Base-by-base conservation (phyloP, 92 coral and sea anemone genomes). In the Zoanthus solanderi region DNA sequence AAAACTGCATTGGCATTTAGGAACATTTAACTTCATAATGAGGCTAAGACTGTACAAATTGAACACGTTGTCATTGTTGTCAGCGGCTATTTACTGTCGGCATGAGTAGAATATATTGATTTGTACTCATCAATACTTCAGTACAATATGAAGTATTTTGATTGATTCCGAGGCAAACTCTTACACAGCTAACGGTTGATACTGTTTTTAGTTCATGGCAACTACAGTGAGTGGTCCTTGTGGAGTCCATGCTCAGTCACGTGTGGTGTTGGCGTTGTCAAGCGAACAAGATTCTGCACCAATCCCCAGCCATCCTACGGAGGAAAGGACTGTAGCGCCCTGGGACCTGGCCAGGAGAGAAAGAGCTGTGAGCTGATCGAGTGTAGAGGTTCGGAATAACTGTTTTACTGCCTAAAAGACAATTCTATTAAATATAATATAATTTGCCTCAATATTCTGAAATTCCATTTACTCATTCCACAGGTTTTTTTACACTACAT, bases 191-290 rank as follows among this genome's bases (percentile, higher is more conserved):
- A 16, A 46, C 10, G 56, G 74, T 47, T 63, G 46, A 60, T 7
- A 44, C 66, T 30, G 66, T 14, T 7, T 13, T 11, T 23, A 94
- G 99, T 94, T 44, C 90, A 93, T 16, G 99, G 99, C 28, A 93
- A 93, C 86, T 97, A 89, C 90, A 94, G 99, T 78, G 95, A 92
- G 78, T 97, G 99, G 99, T 95, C 99, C 4, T 67, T 96, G 54
- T 97, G 99, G 99, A 84, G 94, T 54, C 98, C 98, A 31, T 97
- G 99, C 72, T 97, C 99, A 4, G 99, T 96, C 60, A 97, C 98
- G 37, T 97, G 99, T 84, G 99, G 98, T 15, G 96, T 92, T 9
- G 99, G 99, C 5, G 93, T 89, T 34, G 94, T 97, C 91, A 93
- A 92, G 83, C 88, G 99, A 37, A 89, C 90, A 50, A 88, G 99